A percentile compares a stretch with the other conserved stretches of the same genome.
Conservation (phyloP, 2,113 vertebrate genomes). For the Meles meles region DNA sequence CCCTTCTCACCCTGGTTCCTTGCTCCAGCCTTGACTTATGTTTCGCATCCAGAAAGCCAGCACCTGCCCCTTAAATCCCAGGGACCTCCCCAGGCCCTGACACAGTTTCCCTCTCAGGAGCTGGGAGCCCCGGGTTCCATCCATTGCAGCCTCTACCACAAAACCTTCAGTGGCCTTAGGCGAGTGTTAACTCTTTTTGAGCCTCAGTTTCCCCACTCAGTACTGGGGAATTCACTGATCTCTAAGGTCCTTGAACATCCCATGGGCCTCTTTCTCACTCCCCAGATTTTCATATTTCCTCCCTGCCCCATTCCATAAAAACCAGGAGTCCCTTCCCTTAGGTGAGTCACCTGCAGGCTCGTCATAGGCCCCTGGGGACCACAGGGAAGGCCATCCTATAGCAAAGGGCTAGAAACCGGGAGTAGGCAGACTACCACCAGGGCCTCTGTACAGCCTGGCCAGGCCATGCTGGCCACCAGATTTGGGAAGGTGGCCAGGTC, state of each 20-base stretch:
- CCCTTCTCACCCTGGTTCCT: background rate
- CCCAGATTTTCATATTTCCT: background rate
- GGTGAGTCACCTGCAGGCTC: background rate
- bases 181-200: background rate
- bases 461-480: background rate
- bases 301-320: background rate
- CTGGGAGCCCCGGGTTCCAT: background rate
- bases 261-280: background rate
- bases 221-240: background rate
- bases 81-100: background rate
- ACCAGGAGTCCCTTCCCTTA: background rate
- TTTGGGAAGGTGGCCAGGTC: background rate
- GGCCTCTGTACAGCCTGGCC: background rate
- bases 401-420: background rate
- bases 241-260: background rate
- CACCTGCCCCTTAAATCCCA: background rate
- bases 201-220: background rate
- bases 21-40: background rate
- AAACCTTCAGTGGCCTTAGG: background rate
- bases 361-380: background rate
- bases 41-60: background rate
- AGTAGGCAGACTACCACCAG: background rate
- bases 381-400: background rate
- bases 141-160: background rate
- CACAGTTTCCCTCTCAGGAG: background rate